These are phyloP conservation scores for Ferrisia virgata DNA, from an alignment of 2,888 invertebrate species.

Conservation along the genomic window DNA sequence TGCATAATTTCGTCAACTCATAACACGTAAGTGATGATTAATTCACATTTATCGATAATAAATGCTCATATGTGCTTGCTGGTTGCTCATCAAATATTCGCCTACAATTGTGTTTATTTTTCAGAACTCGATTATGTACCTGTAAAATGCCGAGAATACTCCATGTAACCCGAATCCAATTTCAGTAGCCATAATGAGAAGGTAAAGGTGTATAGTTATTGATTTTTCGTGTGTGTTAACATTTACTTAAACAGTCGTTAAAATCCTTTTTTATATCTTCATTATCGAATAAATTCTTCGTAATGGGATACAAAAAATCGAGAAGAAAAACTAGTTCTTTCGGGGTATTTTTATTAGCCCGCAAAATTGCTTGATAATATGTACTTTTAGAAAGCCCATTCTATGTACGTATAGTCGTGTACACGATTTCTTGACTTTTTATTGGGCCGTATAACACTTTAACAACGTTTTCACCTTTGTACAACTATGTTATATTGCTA, in stretches of 20 bases:
- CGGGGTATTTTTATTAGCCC: constrained; percentile 9
- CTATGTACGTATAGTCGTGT: not conserved
- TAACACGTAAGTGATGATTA: no score
- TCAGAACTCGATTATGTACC: not conserved
- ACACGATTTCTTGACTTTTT: not conserved
- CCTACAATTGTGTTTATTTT: not conserved
- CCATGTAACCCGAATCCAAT: no score
- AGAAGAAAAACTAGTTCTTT: not conserved
- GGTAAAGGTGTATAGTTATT: not conserved
- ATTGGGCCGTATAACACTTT: constrained; percentile 21
- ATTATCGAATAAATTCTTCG: constrained; percentile 1
- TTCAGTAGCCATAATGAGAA: not conserved
- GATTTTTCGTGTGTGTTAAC: not conserved
- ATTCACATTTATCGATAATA: no score
- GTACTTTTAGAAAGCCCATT: constrained; percentile 18
- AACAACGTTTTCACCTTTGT: constrained; percentile 6
- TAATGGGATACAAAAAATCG: not conserved
- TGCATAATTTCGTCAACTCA: no score
- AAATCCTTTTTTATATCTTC: not conserved
- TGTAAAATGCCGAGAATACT: no score
- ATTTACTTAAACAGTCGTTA: constrained; percentile 12
- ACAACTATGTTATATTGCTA: not conserved
- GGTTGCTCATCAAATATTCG: not conserved
- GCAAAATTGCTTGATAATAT: not conserved
- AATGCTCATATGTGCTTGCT: no score